A percentile compares a stretch with the other conserved stretches of the same genome.
Conservation (phyloP, 2,888 invertebrate species). For the Andrena minutula region DNA sequence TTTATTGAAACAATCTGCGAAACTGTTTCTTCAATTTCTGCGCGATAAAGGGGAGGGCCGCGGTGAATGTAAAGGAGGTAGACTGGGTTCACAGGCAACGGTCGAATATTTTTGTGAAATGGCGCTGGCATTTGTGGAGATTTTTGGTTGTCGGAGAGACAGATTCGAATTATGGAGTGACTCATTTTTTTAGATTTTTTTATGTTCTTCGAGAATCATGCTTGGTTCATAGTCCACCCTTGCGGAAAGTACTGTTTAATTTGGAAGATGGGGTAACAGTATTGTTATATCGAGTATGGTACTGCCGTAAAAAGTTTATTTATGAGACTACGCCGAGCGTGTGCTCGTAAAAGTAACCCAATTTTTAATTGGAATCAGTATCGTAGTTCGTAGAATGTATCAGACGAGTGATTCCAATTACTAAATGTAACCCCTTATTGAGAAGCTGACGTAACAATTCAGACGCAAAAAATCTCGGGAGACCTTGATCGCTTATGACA, state of each 20-base stretch:
- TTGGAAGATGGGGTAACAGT: not conserved
- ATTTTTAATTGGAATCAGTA: slow-evolving; percentile 12
- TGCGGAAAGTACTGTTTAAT: not conserved
- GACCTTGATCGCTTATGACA: slow-evolving; percentile 40
- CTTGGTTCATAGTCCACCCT: too few relatives aligned
- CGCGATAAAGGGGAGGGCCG: too few relatives aligned
- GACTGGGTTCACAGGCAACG: too few relatives aligned
- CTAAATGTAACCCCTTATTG: slow-evolving; percentile 26
- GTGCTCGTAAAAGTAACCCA: not conserved
- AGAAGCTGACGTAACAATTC: slow-evolving; percentile 13
- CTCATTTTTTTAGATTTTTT: too few relatives aligned
- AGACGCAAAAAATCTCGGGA: slow-evolving; percentile 21
- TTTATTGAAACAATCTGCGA: too few relatives aligned
- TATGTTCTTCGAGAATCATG: too few relatives aligned
- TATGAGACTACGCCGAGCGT: not conserved
- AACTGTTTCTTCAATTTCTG: too few relatives aligned
- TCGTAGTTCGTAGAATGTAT: not conserved
- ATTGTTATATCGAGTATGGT: not conserved
- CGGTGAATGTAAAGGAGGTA: too few relatives aligned
- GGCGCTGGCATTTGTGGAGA: too few relatives aligned
- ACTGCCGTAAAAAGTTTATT: not conserved
- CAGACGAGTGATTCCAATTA: slow-evolving; percentile 3
- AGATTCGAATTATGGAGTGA: too few relatives aligned
- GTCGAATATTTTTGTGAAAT: too few relatives aligned
- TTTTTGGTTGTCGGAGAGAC: too few relatives aligned